Evolutionary conservation across 2,113 vertebrate species (phyloP), one percentile per base, ranked within the genome.

Genomic region (Donacobius atricapilla): DNA sequence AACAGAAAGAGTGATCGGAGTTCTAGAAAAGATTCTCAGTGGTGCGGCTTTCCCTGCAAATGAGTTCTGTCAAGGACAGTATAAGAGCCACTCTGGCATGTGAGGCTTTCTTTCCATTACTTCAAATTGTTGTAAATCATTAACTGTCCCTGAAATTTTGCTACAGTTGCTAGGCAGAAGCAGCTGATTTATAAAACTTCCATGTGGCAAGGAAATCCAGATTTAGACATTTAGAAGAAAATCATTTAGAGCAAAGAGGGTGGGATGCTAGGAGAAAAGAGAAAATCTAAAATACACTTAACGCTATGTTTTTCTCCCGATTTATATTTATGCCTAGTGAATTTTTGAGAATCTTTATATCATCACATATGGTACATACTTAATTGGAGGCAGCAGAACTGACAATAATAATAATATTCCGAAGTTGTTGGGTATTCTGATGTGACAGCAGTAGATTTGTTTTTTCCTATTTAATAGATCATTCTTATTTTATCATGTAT

Each of bases 121-220:
- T 92, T 91, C 2, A 27, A 80, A 63, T 24, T 61, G 51, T 39
- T 83, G 60, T 81, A 95, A 93, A 96, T 94, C 90, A 90, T 93
- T 95, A 96, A 87, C 57, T 69, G 48, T 76, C 79, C 70, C 90
- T 93, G 78, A 96, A 94, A 88, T 15, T 11, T 48, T 93, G 78
- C 73, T 78, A 69, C 66, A 71, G 83, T 96, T 95, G 76, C 90
- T 88, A 96, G 82, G 82, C 50, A 90, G 68, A 92, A 51, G 42
- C 57, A 93, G 69, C 53, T 89, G 47, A 87, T 87, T 92, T 95
- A 68, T 77, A 50, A 96, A 93, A 89, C 1, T 6, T 75, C 80
- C 57, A n/a, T 35, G 48, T 68, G 73, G 61, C 65, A 91, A 92
- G 83, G 44, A 93, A 70, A 83, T 86, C 60, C 88, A 83, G 63